Conservation (phyloP, 2,113 vertebrate species). For the Monarcha castaneiventris region DNA sequence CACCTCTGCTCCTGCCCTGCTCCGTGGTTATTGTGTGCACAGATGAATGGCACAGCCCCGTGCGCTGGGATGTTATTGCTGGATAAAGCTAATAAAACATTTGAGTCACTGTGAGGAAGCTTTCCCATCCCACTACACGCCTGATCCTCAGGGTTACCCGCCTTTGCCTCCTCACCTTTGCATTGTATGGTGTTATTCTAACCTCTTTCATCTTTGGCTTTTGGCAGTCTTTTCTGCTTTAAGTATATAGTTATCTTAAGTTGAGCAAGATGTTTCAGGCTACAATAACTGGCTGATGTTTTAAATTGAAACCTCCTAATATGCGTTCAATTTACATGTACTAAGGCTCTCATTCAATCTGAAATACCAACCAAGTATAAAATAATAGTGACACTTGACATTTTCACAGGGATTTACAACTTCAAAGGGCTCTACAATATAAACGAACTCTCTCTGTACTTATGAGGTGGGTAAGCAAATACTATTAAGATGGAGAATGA, state of each 20-base stretch:
- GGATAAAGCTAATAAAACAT: constrained; percentile 58
- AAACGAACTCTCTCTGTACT: constrained; percentile 12
- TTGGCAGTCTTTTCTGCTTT: constrained; percentile 50
- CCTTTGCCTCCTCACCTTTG: constrained; percentile 60
- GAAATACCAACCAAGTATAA: constrained; percentile 37
- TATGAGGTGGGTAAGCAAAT: constrained; percentile 23
- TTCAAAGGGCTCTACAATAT: constrained; percentile 49
- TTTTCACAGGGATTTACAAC: constrained; percentile 42
- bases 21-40: background rate
- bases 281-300: constrained; percentile 54
- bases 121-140: constrained; percentile 19
- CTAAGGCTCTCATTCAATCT: constrained; percentile 41
- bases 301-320: constrained; percentile 57
- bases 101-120: constrained; percentile 9
- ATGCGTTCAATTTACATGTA: constrained; percentile 62
- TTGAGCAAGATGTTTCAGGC: constrained; percentile 65
- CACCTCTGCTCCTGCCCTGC: constrained; percentile 6
- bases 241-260: constrained; percentile 55
- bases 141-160: constrained; percentile 28
- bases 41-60: background rate
- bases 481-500: background rate
- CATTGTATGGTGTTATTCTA: constrained; percentile 41
- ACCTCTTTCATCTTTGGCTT: constrained; percentile 65
- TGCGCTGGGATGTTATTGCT: constrained; percentile 44
- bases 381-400: constrained; percentile 67